A percentile compares a stretch with the other conserved stretches of the same genome.
Conservation (phyloP, 2,888 invertebrate species). For the Acanthosoma haemorrhoidale region DNA sequence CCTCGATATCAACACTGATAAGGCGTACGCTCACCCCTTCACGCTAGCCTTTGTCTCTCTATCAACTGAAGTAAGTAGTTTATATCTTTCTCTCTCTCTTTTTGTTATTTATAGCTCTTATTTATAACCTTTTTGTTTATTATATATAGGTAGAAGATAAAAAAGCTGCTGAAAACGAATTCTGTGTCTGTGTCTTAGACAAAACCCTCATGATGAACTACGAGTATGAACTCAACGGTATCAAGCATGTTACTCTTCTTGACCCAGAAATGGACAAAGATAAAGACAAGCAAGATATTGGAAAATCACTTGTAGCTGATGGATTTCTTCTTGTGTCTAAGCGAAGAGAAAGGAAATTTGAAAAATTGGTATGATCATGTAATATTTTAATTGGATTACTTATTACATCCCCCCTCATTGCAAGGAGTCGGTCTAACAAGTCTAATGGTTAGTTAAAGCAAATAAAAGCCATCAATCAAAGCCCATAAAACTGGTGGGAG, state of each 20-base stretch:
- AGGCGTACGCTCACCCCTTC: constrained; percentile 82
- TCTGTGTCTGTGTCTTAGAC: constrained; percentile 61
- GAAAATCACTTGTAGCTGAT: constrained; percentile 74
- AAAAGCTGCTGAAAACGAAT: constrained; percentile 64
- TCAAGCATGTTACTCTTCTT: constrained; percentile 49
- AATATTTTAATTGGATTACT: not conserved
- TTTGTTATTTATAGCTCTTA: not conserved
- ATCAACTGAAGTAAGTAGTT: constrained; percentile 68
- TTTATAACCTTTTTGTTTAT: not conserved
- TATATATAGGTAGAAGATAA: constrained; percentile 62
- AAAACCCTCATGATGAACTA: constrained; percentile 75
- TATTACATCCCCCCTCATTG: no score
- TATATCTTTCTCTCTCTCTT: not conserved
- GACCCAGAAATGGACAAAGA: constrained; percentile 56
- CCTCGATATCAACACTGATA: constrained; percentile 58
- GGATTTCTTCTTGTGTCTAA: constrained; percentile 78
- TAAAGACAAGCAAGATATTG: constrained; percentile 53
- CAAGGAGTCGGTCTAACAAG: no score
- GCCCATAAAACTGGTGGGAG: no score
- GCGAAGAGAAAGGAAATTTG: constrained; percentile 73
- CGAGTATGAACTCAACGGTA: constrained; percentile 61
- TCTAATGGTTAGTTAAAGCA: no score
- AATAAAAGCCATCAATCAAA: no score
- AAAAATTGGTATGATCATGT: constrained; percentile 57
- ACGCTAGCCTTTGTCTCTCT: constrained; percentile 74